Percentiles rank a stretch among this genome's conserved stretches.
Conservation (phyloP, 2,797 vertebrate species). For the Chelidonichthys spinosus region DNA sequence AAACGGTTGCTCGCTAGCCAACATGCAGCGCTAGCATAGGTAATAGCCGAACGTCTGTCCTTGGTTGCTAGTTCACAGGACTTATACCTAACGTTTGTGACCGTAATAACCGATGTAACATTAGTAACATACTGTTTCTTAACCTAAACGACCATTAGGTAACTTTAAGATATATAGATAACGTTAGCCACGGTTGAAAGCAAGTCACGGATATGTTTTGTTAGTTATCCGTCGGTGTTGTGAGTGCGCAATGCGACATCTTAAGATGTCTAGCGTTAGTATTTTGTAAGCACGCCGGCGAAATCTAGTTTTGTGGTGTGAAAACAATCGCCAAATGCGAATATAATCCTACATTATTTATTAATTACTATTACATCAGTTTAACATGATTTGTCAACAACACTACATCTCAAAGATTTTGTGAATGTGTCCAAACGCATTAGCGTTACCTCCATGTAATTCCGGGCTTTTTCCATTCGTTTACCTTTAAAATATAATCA, state of each 20-base stretch:
- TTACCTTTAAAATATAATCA: not conserved
- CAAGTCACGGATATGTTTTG: not conserved
- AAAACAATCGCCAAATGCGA: not conserved
- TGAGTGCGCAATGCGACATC: slow-evolving; percentile 71
- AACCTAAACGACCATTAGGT: fast-evolving
- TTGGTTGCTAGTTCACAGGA: slow-evolving; percentile 14
- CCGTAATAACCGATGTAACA: not conserved
- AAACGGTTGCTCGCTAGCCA: not conserved
- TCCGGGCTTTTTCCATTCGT: not conserved
- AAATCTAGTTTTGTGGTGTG: not conserved
- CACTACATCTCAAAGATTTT: no score
- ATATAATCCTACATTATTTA: not conserved
- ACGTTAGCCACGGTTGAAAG: not conserved
- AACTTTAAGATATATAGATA: fast-evolving
- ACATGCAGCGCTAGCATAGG: not conserved
- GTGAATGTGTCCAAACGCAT: not conserved
- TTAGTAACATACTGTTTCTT: no score
- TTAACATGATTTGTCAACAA: not conserved
- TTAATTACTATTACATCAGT: not conserved
- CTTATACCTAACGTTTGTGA: not conserved
- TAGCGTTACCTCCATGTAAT: not conserved
- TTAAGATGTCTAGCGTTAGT: not conserved
- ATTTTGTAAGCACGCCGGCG: not conserved
- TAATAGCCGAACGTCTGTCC: slow-evolving; percentile 3
- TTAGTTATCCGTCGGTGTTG: not conserved